These are phyloP conservation scores for Grammomys surdaster DNA, from an alignment of 2,113 vertebrate genomes.

Conservation along the genomic window DNA sequence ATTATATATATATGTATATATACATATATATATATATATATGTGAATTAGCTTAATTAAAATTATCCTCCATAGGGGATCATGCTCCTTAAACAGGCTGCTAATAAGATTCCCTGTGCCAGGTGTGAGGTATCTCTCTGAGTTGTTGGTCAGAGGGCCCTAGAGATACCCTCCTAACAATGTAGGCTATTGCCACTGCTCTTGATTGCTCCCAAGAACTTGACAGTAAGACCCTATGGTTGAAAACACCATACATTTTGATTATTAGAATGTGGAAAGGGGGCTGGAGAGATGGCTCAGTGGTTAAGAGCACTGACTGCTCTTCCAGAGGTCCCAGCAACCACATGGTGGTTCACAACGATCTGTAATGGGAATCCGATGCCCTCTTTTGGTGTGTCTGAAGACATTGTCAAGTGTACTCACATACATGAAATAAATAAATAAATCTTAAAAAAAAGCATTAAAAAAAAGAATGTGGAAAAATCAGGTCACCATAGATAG, in stretches of 20 bases:
- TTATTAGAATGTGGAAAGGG: not conserved
- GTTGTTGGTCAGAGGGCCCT: not conserved
- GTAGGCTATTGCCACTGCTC: not conserved
- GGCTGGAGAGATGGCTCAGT: no score
- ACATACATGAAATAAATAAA: no score
- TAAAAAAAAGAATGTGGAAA: not conserved
- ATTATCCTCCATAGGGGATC: not conserved
- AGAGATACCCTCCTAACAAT: not conserved
- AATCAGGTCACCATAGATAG: not conserved
- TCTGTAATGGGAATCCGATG: no score
- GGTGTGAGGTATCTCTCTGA: not conserved
- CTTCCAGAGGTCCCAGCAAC: no score
- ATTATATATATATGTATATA: no score
- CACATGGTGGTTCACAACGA: no score
- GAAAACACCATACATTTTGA: not conserved
- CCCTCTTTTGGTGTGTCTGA: no score
- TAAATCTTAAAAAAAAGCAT: no score
- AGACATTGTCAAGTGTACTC: no score
- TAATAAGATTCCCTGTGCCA: not conserved
- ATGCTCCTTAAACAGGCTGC: not conserved
- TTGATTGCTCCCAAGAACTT: not conserved
- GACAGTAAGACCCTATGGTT: not conserved
- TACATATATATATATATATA: no score
- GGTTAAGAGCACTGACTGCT: no score
- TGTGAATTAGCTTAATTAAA: not conserved